Evolutionary conservation across 1,140 invertebrate genomes (phyloP).

Genomic region (Nasonia vitripennis): DNA sequence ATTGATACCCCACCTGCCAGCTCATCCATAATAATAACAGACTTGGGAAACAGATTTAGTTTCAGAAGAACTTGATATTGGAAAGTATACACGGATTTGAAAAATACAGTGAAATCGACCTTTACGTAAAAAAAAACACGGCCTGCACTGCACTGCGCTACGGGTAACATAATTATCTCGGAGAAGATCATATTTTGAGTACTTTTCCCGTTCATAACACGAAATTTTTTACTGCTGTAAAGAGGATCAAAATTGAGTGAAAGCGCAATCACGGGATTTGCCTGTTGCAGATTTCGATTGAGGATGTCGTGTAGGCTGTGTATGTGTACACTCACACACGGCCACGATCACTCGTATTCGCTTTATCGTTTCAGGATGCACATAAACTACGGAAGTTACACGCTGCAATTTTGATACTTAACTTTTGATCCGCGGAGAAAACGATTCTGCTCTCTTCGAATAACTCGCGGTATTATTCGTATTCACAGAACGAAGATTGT

Average conservation of each 20-base stretch:
- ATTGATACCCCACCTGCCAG: too few species aligned
- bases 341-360: not conserved
- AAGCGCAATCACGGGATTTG: not conserved
- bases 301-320: not conserved
- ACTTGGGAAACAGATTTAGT: not conserved
- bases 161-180: not conserved
- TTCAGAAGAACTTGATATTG: not conserved
- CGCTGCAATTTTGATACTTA: too few species aligned
- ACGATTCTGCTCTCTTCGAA: too few species aligned
- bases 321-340: not conserved
- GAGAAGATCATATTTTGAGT: not conserved
- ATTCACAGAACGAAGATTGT: too few species aligned
- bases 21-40: not conserved
- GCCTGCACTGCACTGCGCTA: not conserved
- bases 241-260: slow-evolving; percentile 3
- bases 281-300: not conserved
- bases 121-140: not conserved
- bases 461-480: too few species aligned
- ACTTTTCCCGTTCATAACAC: not conserved
- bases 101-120: not conserved
- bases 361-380: slow-evolving; percentile 10
- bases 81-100: not conserved
- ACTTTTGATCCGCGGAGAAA: too few species aligned
- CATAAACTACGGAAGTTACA: too few species aligned
- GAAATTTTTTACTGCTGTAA: not conserved